A percentile compares a stretch with the other conserved stretches of the same genome.
phyloP scores from a whole-genome alignment of 23 tunicate species.

The Clavelina lepadiformis region DNA sequence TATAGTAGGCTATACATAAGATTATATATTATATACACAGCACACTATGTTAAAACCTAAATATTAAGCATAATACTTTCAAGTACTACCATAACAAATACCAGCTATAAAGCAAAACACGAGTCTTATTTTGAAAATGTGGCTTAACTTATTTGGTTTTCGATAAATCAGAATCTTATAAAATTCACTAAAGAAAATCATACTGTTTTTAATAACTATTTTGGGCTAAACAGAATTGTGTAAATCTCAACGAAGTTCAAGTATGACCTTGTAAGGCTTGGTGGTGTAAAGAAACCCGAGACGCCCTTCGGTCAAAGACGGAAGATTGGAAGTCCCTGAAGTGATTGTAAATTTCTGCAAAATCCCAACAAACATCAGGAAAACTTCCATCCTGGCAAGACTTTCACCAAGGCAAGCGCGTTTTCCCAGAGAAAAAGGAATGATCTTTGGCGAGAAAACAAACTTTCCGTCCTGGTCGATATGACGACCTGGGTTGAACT shows the following conservation, averaged over 20 bases:
- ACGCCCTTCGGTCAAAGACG: not conserved
- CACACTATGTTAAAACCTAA: too few species aligned
- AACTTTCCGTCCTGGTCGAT: slow-evolving; percentile 34
- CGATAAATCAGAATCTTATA: too few species aligned
- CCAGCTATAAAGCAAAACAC: too few species aligned
- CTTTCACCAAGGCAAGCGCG: slow-evolving; percentile 31
- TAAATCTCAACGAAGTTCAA: not conserved
- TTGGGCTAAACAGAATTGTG: too few species aligned
- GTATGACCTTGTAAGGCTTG: not conserved
- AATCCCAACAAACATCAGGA: slow-evolving; percentile 11
- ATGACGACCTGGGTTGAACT: slow-evolving; percentile 28
- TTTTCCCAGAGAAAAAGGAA: slow-evolving; percentile 37
- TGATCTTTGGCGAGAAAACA: slow-evolving; percentile 18
- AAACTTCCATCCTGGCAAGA: slow-evolving; percentile 34
- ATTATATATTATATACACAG: too few species aligned
- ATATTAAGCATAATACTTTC: too few species aligned
- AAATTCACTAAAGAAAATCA: too few species aligned
- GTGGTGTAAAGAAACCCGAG: slow-evolving; percentile 2
- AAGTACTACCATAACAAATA: too few species aligned
- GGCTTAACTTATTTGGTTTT: too few species aligned
- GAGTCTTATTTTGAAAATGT: too few species aligned
- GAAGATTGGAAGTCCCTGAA: not conserved
- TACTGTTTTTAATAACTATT: too few species aligned
- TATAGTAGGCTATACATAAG: too few species aligned
- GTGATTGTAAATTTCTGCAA: slow-evolving; percentile 22